These are phyloP conservation scores for Probosciger aterrimus DNA, from an alignment of 2,113 vertebrate species.

Conservation along the genomic window DNA sequence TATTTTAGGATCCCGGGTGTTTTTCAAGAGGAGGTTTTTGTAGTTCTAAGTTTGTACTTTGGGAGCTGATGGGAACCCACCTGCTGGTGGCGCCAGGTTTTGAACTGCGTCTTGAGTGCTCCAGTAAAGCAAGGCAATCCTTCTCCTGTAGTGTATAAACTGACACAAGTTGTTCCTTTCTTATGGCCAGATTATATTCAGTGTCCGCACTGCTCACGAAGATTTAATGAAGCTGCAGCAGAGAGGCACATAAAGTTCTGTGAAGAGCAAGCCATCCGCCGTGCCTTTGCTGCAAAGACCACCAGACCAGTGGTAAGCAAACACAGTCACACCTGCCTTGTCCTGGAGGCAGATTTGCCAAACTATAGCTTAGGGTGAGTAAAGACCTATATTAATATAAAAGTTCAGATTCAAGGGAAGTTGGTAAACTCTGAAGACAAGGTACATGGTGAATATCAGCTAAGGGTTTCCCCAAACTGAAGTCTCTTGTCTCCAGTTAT, in stretches of 20 bases:
- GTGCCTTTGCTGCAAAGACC: conserved; percentile 36
- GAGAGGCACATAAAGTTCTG: conserved; percentile 56
- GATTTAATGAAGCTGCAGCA: conserved; percentile 61
- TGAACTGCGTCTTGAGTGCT: not conserved
- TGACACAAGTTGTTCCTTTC: not conserved
- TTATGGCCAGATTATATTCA: conserved; percentile 51
- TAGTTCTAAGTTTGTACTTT: not conserved
- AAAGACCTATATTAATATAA: not conserved
- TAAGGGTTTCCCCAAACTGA: not conserved
- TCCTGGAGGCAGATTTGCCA: not conserved
- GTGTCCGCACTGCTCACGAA: conserved; percentile 51
- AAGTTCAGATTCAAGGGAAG: not conserved
- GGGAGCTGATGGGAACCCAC: not conserved
- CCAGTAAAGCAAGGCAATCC: not conserved
- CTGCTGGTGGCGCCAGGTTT: not conserved
- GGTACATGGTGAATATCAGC: not conserved
- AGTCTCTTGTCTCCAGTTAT: not conserved
- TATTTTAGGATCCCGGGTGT: not conserved
- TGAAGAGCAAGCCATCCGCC: conserved; percentile 35
- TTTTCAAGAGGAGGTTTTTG: not conserved
- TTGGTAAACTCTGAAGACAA: not conserved
- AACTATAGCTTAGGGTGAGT: not conserved
- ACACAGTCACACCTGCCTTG: not conserved
- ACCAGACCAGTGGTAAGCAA: conserved; percentile 40
- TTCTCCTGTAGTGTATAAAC: not conserved